Percentiles rank a stretch among this genome's conserved stretches.
These are phyloP conservation scores for Glomeris maerens DNA, from an alignment of 1,140 invertebrate species.

Conservation along the genomic window DNA sequence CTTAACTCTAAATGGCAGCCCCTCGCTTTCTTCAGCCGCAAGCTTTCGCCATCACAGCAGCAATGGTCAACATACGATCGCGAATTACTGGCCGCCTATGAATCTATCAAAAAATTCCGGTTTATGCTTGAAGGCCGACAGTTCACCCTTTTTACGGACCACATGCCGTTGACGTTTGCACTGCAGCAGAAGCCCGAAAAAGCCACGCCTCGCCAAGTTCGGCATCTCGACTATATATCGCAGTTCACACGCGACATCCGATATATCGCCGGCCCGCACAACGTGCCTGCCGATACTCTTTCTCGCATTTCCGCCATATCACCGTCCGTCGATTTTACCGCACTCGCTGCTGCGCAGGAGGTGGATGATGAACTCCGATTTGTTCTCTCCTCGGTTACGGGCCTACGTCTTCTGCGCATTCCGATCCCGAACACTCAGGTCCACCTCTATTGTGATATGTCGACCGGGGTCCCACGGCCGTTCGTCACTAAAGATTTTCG, in stretches of 20 bases:
- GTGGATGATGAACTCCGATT: slow-evolving; percentile 7
- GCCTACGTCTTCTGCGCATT: slow-evolving; percentile 12
- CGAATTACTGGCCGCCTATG: slow-evolving; percentile 21
- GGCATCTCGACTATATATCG: slow-evolving; percentile 28
- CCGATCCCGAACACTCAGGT: background rate
- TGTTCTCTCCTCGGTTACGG: slow-evolving; percentile 7
- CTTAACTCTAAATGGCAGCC: slow-evolving; percentile 7
- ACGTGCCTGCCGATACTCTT: slow-evolving; percentile 19
- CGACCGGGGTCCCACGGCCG: slow-evolving; percentile 3
- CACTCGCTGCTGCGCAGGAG: background rate
- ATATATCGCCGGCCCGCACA: slow-evolving; percentile 26
- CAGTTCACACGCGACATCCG: slow-evolving; percentile 28
- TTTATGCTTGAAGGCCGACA: slow-evolving; percentile 23
- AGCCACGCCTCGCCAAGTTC: slow-evolving; percentile 17
- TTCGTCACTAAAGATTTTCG: slow-evolving; percentile 1
- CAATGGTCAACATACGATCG: slow-evolving; percentile 17
- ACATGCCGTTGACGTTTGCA: slow-evolving; percentile 22
- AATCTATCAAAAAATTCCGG: slow-evolving; percentile 21
- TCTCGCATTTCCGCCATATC: slow-evolving; percentile 9
- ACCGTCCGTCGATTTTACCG: background rate
- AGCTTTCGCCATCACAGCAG: slow-evolving; percentile 13
- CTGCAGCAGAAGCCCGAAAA: slow-evolving; percentile 14
- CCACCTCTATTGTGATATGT: background rate
- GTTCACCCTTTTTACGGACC: slow-evolving; percentile 23
- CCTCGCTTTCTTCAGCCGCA: slow-evolving; percentile 12